These are phyloP conservation scores for Stramonita haemastoma DNA, from an alignment of 2,888 invertebrate genomes.

Conservation along the genomic window DNA sequence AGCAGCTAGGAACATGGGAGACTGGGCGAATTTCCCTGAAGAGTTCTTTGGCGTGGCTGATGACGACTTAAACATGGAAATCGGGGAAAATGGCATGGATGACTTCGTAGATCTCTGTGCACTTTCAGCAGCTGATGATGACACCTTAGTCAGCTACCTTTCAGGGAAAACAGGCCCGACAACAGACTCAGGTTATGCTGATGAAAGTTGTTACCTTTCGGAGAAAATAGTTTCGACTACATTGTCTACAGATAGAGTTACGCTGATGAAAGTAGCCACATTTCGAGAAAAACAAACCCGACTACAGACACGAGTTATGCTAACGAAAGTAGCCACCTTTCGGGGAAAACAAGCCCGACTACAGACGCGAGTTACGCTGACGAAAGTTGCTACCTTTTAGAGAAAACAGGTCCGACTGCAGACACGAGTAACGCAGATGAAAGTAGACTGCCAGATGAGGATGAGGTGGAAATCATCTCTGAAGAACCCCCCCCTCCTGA, in stretches of 20 bases:
- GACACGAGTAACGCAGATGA: background rate
- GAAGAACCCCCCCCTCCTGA: too few species aligned
- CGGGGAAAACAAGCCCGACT: background rate
- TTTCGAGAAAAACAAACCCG: background rate
- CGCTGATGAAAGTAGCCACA: too few species aligned
- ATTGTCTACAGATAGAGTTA: too few species aligned
- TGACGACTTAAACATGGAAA: too few species aligned
- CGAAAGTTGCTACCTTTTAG: background rate
- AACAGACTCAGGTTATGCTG: background rate
- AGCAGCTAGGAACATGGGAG: too few species aligned
- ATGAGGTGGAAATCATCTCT: too few species aligned
- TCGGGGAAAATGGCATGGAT: background rate
- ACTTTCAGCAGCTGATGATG: background rate
- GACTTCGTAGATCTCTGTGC: background rate
- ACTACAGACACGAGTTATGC: background rate
- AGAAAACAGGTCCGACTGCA: background rate
- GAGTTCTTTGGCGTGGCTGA: too few species aligned
- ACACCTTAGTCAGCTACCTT: background rate
- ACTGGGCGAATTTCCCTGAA: too few species aligned
- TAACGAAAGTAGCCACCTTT: background rate
- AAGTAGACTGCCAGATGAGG: too few species aligned
- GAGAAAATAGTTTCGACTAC: too few species aligned
- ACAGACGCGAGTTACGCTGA: background rate
- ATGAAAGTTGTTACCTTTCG: background rate
- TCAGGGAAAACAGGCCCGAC: background rate